Evolutionary conservation across 2,797 vertebrate genomes (phyloP).

Genomic region (Phaenicophaeus curvirostris): DNA sequence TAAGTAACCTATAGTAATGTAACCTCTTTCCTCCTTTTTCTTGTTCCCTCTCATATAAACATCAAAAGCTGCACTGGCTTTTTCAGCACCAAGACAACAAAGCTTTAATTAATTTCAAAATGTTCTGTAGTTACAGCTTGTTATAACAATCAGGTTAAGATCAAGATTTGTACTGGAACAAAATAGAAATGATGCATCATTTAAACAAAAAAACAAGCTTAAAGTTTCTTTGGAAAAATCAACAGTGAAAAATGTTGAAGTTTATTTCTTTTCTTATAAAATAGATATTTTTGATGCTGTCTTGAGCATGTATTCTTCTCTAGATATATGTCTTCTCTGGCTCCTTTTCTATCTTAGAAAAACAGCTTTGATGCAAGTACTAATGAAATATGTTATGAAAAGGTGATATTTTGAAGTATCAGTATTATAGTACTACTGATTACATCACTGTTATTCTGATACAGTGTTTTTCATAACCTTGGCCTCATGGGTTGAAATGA

Average conservation of each 20-base stretch:
- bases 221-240: not conserved
- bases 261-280: not conserved
- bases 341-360: not conserved
- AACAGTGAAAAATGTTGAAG: not conserved
- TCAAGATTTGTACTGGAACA: not conserved
- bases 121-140: too few species aligned
- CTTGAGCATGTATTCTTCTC: not conserved
- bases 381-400: not conserved
- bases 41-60: too few species aligned
- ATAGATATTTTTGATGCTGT: not conserved
- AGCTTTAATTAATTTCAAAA: too few species aligned
- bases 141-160: not conserved
- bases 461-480: not conserved
- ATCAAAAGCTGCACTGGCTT: too few species aligned
- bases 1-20: too few species aligned
- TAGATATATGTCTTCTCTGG: not conserved
- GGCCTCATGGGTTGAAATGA: not conserved
- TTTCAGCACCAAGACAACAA: too few species aligned
- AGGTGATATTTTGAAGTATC: not conserved
- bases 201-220: not conserved
- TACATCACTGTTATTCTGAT: not conserved
- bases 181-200: not conserved
- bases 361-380: not conserved
- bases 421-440: not conserved
- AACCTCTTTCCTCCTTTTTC: too few species aligned